phyloP scores from a whole-genome alignment of 2,113 vertebrate genomes.

The Nasalis larvatus region DNA sequence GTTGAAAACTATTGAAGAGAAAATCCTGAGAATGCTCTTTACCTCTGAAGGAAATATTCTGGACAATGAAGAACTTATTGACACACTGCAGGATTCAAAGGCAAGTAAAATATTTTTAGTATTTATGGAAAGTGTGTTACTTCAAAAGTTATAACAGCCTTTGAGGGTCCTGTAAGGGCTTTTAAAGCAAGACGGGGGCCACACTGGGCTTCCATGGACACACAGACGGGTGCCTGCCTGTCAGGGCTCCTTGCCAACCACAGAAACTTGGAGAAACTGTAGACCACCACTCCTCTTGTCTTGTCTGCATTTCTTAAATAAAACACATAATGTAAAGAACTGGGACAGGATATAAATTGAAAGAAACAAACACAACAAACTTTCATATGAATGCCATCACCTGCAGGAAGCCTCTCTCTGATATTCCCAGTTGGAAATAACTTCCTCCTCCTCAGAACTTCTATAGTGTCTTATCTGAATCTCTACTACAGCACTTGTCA shows the following conservation, averaged over 20 bases:
- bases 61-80: slow-evolving; percentile 89
- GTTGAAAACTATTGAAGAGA: slow-evolving; percentile 88
- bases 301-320: background rate
- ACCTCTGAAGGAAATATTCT: slow-evolving; percentile 88
- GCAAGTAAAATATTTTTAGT: slow-evolving; percentile 61
- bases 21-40: slow-evolving; percentile 89
- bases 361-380: background rate
- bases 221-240: background rate
- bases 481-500: background rate
- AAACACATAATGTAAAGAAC: background rate
- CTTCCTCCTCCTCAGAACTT: background rate
- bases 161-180: background rate
- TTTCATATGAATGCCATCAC: background rate
- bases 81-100: slow-evolving; percentile 89
- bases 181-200: background rate
- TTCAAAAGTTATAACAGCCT: background rate
- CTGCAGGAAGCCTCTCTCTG: background rate
- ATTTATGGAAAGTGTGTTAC: background rate
- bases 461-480: background rate
- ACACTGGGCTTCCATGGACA: no score
- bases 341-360: background rate
- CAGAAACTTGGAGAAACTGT: background rate
- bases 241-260: background rate
- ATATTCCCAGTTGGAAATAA: background rate
- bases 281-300: background rate